Evolutionary conservation across 2,888 invertebrate species (phyloP).

Genomic region (Neelides folsomi): DNA sequence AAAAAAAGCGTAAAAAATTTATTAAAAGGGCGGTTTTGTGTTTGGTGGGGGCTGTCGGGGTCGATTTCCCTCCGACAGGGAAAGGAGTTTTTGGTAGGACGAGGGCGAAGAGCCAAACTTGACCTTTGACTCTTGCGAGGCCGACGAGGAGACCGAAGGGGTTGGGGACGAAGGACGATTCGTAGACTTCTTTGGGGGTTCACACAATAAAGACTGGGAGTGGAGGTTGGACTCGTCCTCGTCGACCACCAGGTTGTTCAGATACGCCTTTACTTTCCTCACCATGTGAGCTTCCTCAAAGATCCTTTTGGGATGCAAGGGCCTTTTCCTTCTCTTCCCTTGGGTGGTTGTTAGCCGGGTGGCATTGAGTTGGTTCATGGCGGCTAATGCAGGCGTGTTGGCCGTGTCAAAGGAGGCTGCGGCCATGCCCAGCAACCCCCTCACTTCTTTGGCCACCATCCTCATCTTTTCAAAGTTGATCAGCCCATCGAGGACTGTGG

Average conservation of each 20-base stretch:
- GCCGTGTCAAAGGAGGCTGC: slow-evolving; percentile 73
- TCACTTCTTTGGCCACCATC: slow-evolving; percentile 95
- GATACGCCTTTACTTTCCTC: slow-evolving; percentile 51
- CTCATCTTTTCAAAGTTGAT: slow-evolving; percentile 96
- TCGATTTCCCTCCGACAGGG: too few species aligned
- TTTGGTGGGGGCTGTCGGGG: too few species aligned
- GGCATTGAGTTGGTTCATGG: slow-evolving; percentile 58
- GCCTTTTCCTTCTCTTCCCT: slow-evolving; percentile 73
- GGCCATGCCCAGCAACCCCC: slow-evolving; percentile 83
- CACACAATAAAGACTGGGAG: too few species aligned
- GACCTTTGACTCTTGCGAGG: too few species aligned
- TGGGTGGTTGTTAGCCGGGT: slow-evolving; percentile 44
- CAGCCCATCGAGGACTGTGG: slow-evolving; percentile 71
- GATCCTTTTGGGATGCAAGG: slow-evolving; percentile 91
- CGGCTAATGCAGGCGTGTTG: slow-evolving; percentile 55
- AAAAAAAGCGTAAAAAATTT: too few species aligned
- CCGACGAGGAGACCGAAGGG: too few species aligned
- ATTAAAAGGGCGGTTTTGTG: too few species aligned
- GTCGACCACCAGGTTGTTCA: slow-evolving; percentile 79
- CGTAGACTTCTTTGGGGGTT: too few species aligned
- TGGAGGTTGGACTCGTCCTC: slow-evolving; percentile 54
- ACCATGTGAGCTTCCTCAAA: slow-evolving; percentile 62
- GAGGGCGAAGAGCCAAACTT: too few species aligned
- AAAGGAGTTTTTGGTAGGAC: too few species aligned
- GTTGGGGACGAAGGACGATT: too few species aligned